A percentile compares a stretch with the other conserved stretches of the same genome.
Evolutionary conservation across 2,888 invertebrate species (phyloP).

Genomic region (Ceramica pisi): DNA sequence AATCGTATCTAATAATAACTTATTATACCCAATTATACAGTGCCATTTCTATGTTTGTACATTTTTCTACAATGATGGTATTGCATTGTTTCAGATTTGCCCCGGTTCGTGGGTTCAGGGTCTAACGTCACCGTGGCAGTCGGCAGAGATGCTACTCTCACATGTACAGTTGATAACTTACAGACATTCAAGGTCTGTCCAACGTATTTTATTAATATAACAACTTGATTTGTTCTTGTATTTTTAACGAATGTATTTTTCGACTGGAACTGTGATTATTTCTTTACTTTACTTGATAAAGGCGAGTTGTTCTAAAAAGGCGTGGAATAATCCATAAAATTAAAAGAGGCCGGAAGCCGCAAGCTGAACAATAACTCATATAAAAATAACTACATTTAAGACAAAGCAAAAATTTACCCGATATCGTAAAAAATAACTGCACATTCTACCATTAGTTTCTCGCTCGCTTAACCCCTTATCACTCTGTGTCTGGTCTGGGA

Average conservation of each 20-base stretch:
- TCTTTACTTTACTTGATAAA: too few species aligned
- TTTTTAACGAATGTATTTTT: too few species aligned
- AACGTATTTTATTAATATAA: too few species aligned
- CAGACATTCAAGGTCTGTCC: conserved; percentile 92
- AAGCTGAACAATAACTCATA: too few species aligned
- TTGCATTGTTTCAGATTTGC: conserved; percentile 90
- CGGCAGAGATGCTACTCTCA: conserved; percentile 92
- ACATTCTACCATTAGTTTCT: conserved; percentile 34
- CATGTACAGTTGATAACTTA: conserved; percentile 93
- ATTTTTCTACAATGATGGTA: not conserved
- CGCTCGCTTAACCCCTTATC: conserved; percentile 56
- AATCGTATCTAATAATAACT: too few species aligned
- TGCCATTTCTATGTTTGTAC: not conserved
- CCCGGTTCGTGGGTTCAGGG: conserved; percentile 92
- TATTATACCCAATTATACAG: not conserved
- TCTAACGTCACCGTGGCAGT: conserved; percentile 93
- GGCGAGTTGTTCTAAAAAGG: too few species aligned
- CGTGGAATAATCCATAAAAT: not conserved
- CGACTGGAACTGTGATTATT: not conserved
- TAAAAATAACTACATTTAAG: not conserved
- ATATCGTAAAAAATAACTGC: conserved; percentile 27
- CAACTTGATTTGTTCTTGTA: not conserved
- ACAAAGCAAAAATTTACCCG: conserved; percentile 18
- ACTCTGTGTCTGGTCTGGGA: conserved; percentile 40
- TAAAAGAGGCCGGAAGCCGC: not conserved